phyloP scores from a whole-genome alignment of 2,888 invertebrate genomes.

The Hemithea aestivaria region DNA sequence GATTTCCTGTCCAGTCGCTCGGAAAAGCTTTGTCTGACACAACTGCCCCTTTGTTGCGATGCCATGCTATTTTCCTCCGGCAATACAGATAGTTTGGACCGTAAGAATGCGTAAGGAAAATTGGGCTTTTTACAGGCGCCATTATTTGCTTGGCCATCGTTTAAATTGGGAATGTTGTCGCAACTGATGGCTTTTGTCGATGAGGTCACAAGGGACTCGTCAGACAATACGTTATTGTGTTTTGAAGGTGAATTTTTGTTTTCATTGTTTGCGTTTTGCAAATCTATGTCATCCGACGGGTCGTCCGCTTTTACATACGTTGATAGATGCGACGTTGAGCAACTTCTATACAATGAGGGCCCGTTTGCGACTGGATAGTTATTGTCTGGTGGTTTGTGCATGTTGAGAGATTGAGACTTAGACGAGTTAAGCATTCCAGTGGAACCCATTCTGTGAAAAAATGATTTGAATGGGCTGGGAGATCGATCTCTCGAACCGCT shows the following conservation, averaged over 20 bases:
- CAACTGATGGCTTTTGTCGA: constrained; percentile 84
- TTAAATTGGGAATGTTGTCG: constrained; percentile 83
- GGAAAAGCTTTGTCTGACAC: constrained; percentile 74
- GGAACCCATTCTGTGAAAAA: constrained; percentile 87
- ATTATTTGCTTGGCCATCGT: constrained; percentile 68
- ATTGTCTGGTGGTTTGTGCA: constrained; percentile 55
- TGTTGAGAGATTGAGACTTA: constrained; percentile 67
- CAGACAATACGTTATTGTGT: constrained; percentile 47
- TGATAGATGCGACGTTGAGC: constrained; percentile 87
- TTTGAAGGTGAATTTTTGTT: constrained; percentile 59
- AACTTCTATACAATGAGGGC: constrained; percentile 83
- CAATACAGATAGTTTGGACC: constrained; percentile 86
- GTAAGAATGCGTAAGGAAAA: constrained; percentile 87
- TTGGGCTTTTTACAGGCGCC: constrained; percentile 80
- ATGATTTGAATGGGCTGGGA: constrained; percentile 84
- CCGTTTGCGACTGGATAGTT: constrained; percentile 65
- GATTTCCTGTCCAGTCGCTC: constrained; percentile 71
- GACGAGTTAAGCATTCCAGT: constrained; percentile 85
- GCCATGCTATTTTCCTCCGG: constrained; percentile 85
- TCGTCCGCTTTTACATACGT: constrained; percentile 88
- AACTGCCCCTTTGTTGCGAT: constrained; percentile 68
- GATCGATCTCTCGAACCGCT: constrained; percentile 76
- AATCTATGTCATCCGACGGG: constrained; percentile 87
- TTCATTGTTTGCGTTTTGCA: constrained; percentile 70
- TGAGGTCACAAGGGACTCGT: constrained; percentile 61